Evolutionary conservation across 2,888 invertebrate genomes (phyloP).

Genomic region (Leptopilina syphax): DNA sequence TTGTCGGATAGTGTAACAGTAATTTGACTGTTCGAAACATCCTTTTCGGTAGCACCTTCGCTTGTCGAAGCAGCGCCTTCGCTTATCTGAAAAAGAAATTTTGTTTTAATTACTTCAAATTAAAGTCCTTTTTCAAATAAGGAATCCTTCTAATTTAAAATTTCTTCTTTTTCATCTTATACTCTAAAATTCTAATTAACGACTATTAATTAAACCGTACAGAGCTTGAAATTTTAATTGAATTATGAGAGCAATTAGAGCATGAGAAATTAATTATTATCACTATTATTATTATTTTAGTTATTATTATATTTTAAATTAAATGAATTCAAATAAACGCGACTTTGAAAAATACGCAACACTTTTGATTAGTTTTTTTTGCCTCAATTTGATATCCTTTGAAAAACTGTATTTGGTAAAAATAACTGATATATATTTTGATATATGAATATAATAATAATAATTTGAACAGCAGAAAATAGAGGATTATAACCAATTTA

Average conservation of each 20-base stretch:
- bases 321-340: neutral
- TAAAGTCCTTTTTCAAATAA: too few species aligned
- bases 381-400: too few species aligned
- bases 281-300: too few species aligned
- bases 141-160: neutral
- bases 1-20: constrained; percentile 73
- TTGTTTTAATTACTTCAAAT: constrained; percentile 1
- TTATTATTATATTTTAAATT: constrained; percentile 5
- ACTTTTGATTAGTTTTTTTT: too few species aligned
- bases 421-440: too few species aligned
- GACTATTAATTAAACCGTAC: neutral
- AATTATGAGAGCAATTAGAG: neutral
- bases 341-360: neutral
- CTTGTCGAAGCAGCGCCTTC: constrained; percentile 77
- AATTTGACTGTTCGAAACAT: constrained; percentile 72
- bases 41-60: constrained; percentile 73
- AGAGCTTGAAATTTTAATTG: neutral
- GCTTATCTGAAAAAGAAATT: constrained; percentile 65
- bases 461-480: too few species aligned
- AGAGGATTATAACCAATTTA: too few species aligned
- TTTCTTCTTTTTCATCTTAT: neutral
- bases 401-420: too few species aligned
- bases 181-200: constrained; percentile 2
- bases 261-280: constrained; percentile 14
- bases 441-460: too few species aligned